phyloP scores from a whole-genome alignment of 2,113 vertebrate genomes.

The Naja naja region DNA sequence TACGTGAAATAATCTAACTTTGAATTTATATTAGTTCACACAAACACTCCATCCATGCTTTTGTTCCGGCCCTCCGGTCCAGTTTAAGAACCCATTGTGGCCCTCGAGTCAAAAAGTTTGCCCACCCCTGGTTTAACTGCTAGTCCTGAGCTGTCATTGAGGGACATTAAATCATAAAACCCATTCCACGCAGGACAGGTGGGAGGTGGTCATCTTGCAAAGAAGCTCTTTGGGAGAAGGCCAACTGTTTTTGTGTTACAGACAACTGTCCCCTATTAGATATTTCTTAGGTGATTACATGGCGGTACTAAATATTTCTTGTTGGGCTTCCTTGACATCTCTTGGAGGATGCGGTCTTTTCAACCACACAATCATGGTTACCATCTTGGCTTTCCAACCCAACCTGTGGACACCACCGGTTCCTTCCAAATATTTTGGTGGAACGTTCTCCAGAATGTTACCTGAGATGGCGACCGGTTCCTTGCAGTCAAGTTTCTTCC shows the following conservation, averaged over 20 bases:
- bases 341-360: background rate
- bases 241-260: background rate
- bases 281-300: background rate
- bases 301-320: background rate
- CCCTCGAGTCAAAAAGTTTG: too few species aligned
- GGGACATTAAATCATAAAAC: background rate
- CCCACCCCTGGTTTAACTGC: too few species aligned
- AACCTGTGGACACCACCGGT: background rate
- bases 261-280: background rate
- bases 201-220: background rate
- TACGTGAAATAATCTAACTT: too few species aligned
- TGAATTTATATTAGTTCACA: too few species aligned
- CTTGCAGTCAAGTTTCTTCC: background rate
- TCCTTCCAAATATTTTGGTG: background rate
- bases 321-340: background rate
- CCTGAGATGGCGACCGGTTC: fast-evolving
- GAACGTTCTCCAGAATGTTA: background rate
- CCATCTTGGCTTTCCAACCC: background rate
- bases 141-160: background rate
- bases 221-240: background rate
- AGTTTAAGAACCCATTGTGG: too few species aligned
- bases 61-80: too few species aligned
- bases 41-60: too few species aligned
- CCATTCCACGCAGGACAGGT: background rate
- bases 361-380: background rate